phyloP scores from a whole-genome alignment of 2,888 invertebrate species.

The Acronicta leporina region DNA sequence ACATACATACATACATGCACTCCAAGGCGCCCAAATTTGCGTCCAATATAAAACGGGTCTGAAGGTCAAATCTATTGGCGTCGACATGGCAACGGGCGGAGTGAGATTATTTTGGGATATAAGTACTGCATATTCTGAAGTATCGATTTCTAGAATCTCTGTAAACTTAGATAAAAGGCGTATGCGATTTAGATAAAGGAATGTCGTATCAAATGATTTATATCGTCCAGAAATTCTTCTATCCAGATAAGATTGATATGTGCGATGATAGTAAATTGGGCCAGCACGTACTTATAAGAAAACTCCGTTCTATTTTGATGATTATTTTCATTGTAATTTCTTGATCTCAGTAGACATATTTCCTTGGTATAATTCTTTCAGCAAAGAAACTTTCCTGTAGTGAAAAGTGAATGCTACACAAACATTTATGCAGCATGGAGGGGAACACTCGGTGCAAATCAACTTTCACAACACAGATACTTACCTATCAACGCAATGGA shows the following conservation, averaged over 20 bases:
- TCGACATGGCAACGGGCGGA: conserved; percentile 53
- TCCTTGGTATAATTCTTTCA: conserved; percentile 8
- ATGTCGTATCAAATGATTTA: conserved; percentile 42
- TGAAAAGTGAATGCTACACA: conserved; percentile 64
- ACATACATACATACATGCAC: too few species aligned
- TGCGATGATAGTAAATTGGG: conserved; percentile 18
- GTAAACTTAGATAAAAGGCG: conserved; percentile 31
- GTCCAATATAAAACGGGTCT: conserved; percentile 31
- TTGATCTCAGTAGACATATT: too few species aligned
- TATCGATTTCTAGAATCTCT: conserved; percentile 61
- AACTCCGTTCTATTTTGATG: conserved; percentile 22
- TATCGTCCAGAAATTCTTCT: conserved; percentile 46
- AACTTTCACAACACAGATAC: conserved; percentile 80
- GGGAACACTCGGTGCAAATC: conserved; percentile 71
- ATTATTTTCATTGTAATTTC: too few species aligned
- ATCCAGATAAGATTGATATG: conserved; percentile 25
- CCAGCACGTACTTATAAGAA: conserved; percentile 11
- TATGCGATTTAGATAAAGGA: conserved; percentile 50
- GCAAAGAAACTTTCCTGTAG: conserved; percentile 31
- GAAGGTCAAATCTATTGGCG: conserved; percentile 56
- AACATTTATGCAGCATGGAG: conserved; percentile 50
- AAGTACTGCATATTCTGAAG: conserved; percentile 23
- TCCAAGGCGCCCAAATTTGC: conserved; percentile 23
- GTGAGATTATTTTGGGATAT: conserved; percentile 43
- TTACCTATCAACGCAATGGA: conserved; percentile 58